phyloP scores from a whole-genome alignment of 1,140 invertebrate species.

The Ceratosolen solmsi region DNA sequence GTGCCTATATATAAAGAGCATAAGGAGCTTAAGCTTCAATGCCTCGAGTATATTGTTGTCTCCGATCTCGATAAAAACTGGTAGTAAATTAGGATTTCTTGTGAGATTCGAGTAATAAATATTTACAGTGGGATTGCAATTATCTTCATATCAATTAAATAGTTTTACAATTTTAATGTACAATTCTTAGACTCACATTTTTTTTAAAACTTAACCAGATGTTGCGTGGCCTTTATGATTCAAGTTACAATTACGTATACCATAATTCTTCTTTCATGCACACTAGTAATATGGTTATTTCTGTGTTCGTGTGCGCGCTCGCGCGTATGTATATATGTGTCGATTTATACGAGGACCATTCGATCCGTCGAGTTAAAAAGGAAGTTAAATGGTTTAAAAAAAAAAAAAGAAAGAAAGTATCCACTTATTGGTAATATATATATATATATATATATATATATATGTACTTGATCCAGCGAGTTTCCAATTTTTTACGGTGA shows the following conservation, averaged over 20 bases:
- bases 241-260: too few species aligned
- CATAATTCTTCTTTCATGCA: too few species aligned
- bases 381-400: neutral
- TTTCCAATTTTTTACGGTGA: neutral
- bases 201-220: too few species aligned
- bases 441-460: too few species aligned
- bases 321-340: neutral
- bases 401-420: too few species aligned
- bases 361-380: neutral
- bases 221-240: too few species aligned
- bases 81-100: neutral
- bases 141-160: neutral
- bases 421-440: too few species aligned
- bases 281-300: too few species aligned
- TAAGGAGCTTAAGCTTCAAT: constrained; percentile 3
- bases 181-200: too few species aligned
- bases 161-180: neutral
- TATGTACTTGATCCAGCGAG: neutral
- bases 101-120: constrained; percentile 9
- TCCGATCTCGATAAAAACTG: neutral
- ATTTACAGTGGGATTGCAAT: neutral
- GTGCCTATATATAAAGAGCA: neutral
- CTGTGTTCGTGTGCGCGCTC: neutral
- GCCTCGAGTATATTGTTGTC: constrained; percentile 1
- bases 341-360: neutral